These are phyloP conservation scores for Erythrolamprus reginae DNA, from an alignment of 2,113 vertebrate species.

Conservation along the genomic window DNA sequence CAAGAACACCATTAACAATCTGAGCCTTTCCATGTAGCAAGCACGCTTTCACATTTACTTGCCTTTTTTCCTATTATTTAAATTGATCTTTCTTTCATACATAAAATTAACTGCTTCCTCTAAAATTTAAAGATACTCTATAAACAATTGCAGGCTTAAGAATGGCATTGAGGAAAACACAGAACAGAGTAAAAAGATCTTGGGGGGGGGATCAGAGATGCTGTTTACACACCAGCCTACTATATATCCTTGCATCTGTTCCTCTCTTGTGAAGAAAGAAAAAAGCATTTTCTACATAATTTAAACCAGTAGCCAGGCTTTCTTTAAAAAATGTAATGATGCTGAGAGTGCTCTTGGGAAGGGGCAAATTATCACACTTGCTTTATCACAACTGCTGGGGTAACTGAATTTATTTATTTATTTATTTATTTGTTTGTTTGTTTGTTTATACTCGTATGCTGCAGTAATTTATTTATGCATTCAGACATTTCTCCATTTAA, in stretches of 20 bases:
- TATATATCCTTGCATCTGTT: not conserved
- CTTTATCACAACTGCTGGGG: not conserved
- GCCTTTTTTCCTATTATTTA: slow-evolving; percentile 5
- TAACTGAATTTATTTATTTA: too few relatives aligned
- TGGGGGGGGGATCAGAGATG: not conserved
- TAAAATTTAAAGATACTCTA: not conserved
- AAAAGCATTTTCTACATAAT: not conserved
- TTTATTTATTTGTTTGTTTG: too few relatives aligned
- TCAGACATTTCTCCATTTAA: not conserved
- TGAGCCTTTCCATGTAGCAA: not conserved
- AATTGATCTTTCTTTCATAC: not conserved
- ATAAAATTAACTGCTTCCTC: slow-evolving; percentile 4
- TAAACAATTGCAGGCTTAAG: not conserved
- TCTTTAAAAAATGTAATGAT: not conserved
- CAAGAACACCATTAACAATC: slow-evolving; percentile 6
- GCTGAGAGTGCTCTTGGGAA: not conserved
- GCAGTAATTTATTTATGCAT: not conserved
- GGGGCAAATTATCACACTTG: not conserved
- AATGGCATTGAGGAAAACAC: not conserved
- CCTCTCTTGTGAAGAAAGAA: not conserved
- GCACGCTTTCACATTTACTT: slow-evolving; percentile 8
- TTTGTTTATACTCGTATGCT: too few relatives aligned
- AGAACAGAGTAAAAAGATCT: not conserved
- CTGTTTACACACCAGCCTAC: not conserved
- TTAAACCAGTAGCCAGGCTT: not conserved